These are phyloP conservation scores for Biston betularia DNA, from an alignment of 2,888 invertebrate genomes.

Conservation along the genomic window DNA sequence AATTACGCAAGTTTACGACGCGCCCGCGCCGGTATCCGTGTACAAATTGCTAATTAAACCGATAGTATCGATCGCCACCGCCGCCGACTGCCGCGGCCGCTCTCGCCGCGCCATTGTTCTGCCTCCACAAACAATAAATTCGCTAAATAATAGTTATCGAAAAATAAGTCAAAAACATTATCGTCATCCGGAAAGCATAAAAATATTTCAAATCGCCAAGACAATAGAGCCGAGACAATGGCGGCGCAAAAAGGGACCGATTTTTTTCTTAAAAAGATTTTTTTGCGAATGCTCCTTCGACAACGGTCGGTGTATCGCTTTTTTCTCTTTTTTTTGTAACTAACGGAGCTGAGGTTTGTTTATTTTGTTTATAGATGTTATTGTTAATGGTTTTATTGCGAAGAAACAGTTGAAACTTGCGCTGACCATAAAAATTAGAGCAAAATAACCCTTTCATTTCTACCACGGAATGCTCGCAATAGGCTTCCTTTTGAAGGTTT, in stretches of 20 bases:
- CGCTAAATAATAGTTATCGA: slow-evolving; percentile 84
- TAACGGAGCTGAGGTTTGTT: slow-evolving; percentile 80
- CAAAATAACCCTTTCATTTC: slow-evolving; percentile 25
- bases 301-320: slow-evolving; percentile 79
- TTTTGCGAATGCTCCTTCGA: slow-evolving; percentile 77
- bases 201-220: slow-evolving; percentile 83
- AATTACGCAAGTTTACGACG: slow-evolving; percentile 59
- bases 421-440: slow-evolving; percentile 42
- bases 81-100: slow-evolving; percentile 39
- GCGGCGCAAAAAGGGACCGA: slow-evolving; percentile 78
- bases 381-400: slow-evolving; percentile 65
- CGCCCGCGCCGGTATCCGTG: slow-evolving; percentile 61
- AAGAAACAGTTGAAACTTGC: slow-evolving; percentile 49
- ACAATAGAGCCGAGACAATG: slow-evolving; percentile 84
- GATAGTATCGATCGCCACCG: slow-evolving; percentile 58
- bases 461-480: slow-evolving; percentile 7
- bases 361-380: slow-evolving; percentile 73
- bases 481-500: not conserved
- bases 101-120: slow-evolving; percentile 44
- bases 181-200: slow-evolving; percentile 84
- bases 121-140: slow-evolving; percentile 73
- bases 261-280: slow-evolving; percentile 70
- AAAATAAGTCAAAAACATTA: slow-evolving; percentile 82
- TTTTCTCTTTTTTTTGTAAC: slow-evolving; percentile 68
- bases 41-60: slow-evolving; percentile 69